Evolutionary conservation across 2,888 invertebrate species (phyloP), one percentile per base, ranked within the genome.

Genomic region (Drosophila emarginata): DNA sequence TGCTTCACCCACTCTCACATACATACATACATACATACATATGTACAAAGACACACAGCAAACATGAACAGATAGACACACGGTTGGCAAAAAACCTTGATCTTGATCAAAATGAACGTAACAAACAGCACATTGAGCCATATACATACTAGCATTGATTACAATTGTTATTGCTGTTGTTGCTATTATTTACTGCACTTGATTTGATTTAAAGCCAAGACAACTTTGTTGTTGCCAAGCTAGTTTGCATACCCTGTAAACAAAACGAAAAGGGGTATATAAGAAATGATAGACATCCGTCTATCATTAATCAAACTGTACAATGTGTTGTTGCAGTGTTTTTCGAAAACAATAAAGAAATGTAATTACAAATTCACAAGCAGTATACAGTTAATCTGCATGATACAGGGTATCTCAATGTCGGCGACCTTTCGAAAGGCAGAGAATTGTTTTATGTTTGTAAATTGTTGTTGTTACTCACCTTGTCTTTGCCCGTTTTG

Each of bases 71-170:
- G 26, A 60, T 36, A n/a, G 56, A 26, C 53, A 28, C 32, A 54
- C 23, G 36, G 45, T 50, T 69, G 73, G 72, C 68, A 67, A 74
- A 83, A 78, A 88, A 80, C 90, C 90, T 89, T 89, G 89, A 89
- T 89, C 90, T 89, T 89, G 89, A 89, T 89, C 90, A 85, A 81
- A 81, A 77, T 77, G 67, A 73, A 72, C 67, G 64, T 72, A 64
- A 53, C 61, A 60, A 15, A 51, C 23, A 14, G 9, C 14, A 67
- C 69, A 72, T 69, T 67, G 60, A 65, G 66, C 70, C 72, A 72
- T 74, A 76, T 54, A 64, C 62, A 76, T 54, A 64, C 62, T 62
- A 37, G 56, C 52, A 52, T 40, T 65, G 45, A 71, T 45, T 64
- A 69, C 28, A 56, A 50, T 59, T 70, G 45, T 51, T 70, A 66